A percentile compares a stretch with the other conserved stretches of the same genome.
phyloP scores from a whole-genome alignment of 1,140 invertebrate genomes.

The Brachionus plicatilis region DNA sequence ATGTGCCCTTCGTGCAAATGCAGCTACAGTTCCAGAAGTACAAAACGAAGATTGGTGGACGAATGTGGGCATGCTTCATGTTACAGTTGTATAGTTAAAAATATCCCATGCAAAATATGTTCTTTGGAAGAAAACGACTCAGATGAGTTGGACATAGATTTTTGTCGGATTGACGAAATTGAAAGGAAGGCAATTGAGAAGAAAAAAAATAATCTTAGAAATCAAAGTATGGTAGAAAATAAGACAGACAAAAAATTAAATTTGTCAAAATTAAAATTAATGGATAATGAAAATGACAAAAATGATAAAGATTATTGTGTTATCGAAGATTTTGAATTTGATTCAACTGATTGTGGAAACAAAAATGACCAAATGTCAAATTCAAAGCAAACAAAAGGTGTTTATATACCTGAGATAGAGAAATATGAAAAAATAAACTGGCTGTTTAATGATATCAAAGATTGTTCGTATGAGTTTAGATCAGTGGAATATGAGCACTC shows the following conservation, averaged over 20 bases:
- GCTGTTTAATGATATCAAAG: slow-evolving; percentile 10
- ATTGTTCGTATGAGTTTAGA: slow-evolving; percentile 3
- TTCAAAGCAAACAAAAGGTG: neutral
- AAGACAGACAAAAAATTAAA: neutral
- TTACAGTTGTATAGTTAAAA: neutral
- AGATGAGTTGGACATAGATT: neutral
- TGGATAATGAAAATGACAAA: neutral
- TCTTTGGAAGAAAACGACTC: neutral
- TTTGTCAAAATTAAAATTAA: neutral
- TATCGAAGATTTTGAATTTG: neutral
- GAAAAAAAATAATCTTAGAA: slow-evolving; percentile 71
- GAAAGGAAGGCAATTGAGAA: slow-evolving; percentile 84
- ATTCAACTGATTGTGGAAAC: neutral
- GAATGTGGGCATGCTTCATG: neutral
- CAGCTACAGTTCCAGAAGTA: neutral
- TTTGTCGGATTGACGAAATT: slow-evolving; percentile 78
- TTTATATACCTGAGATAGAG: slow-evolving; percentile 2
- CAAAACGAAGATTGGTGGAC: neutral
- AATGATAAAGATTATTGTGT: neutral
- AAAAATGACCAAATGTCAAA: neutral
- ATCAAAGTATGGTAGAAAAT: neutral
- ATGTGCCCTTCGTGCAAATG: neutral
- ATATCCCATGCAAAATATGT: neutral
- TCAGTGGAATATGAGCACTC: neutral
- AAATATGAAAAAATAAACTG: slow-evolving; percentile 31